Evolutionary conservation across 2,797 vertebrate genomes (phyloP).

Genomic region (Pelochelys cantorii): DNA sequence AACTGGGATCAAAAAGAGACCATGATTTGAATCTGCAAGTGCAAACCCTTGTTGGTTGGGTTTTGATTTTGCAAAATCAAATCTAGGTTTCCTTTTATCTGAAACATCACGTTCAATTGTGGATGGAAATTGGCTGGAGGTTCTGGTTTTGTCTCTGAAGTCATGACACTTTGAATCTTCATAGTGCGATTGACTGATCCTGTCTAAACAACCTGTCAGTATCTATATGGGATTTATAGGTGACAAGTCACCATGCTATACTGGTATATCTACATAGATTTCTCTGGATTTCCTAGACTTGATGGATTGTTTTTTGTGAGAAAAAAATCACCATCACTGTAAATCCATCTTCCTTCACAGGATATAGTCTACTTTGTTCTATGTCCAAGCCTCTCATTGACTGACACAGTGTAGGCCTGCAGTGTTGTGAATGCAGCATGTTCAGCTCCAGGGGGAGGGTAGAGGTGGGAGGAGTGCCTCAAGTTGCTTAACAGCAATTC

Average conservation of each 20-base stretch:
- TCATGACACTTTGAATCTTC: slow-evolving; percentile 7
- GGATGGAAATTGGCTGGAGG: not conserved
- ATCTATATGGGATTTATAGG: not conserved
- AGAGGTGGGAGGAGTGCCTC: not conserved
- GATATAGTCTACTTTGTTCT: not conserved
- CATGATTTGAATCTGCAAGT: not conserved
- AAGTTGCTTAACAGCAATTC: not conserved
- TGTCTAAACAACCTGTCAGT: slow-evolving; percentile 2
- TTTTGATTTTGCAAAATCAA: not conserved
- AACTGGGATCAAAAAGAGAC: not conserved
- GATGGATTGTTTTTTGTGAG: not conserved
- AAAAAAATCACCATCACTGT: not conserved
- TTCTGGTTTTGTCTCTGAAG: not conserved
- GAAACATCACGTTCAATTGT: not conserved
- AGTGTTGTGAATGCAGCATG: not conserved
- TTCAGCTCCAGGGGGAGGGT: not conserved
- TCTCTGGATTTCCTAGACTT: slow-evolving; percentile 24
- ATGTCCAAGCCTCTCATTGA: not conserved
- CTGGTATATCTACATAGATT: not conserved
- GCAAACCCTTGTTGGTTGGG: slow-evolving; percentile 7
- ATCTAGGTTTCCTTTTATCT: not conserved
- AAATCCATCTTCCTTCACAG: not conserved
- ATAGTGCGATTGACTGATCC: slow-evolving; percentile 2
- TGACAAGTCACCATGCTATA: not conserved
- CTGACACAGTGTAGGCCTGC: not conserved